phyloP scores from a whole-genome alignment of 92 coral and sea anemone genomes.

The Plumapathes pennacea region DNA sequence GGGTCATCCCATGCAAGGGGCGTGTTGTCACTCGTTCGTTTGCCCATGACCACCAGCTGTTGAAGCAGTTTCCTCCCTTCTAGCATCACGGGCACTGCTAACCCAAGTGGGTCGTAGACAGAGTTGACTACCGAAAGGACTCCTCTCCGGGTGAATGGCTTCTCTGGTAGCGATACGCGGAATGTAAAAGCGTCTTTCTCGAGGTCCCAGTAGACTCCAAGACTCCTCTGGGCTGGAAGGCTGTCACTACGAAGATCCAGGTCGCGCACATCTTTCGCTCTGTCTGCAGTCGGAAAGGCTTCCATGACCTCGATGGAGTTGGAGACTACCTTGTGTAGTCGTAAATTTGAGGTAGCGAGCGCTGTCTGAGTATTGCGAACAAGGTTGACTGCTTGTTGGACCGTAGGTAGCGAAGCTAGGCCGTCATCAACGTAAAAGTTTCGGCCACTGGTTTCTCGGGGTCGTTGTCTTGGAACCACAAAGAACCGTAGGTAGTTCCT shows the following conservation, averaged over 20 bases:
- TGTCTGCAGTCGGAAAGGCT: conserved; percentile 26
- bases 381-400: conserved; percentile 9
- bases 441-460: conserved; percentile 20
- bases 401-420: conserved; percentile 12
- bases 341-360: conserved; percentile 37
- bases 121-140: conserved; percentile 19
- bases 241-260: conserved; percentile 3
- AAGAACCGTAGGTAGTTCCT: conserved; percentile 60
- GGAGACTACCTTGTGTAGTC: conserved; percentile 38
- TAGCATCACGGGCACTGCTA: conserved; percentile 26
- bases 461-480: conserved; percentile 57
- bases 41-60: no score
- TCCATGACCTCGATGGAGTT: conserved; percentile 18
- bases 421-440: conserved; percentile 64
- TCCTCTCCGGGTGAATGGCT: conserved; percentile 21
- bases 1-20: no score
- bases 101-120: conserved; percentile 36
- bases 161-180: conserved; percentile 2
- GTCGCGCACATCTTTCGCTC: neutral
- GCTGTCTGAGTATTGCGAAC: conserved; percentile 13
- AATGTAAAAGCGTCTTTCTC: conserved; percentile 10
- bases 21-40: no score
- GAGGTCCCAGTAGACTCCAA: conserved; percentile 32
- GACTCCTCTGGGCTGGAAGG: conserved; percentile 1
- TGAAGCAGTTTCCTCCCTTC: no score